Evolutionary conservation across 2,113 vertebrate species (phyloP).

Genomic region (Theropithecus gelada): DNA sequence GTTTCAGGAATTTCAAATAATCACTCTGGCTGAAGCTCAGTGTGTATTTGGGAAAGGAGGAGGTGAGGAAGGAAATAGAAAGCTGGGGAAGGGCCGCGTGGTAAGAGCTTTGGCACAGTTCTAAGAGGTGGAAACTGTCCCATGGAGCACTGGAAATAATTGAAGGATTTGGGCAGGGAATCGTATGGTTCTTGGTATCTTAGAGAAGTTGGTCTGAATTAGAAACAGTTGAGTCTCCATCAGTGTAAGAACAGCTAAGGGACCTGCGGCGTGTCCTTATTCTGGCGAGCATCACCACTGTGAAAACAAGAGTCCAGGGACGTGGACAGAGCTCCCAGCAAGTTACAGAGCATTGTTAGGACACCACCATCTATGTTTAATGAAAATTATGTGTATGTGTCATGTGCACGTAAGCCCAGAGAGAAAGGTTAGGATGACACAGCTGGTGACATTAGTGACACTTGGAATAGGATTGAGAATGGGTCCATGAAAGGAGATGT

Average conservation of each 20-base stretch:
- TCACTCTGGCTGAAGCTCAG: neutral
- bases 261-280: neutral
- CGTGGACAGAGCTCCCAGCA: neutral
- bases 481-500: neutral
- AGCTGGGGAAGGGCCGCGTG: rapidly evolving
- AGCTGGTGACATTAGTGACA: neutral
- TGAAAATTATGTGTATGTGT: neutral
- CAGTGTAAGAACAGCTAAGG: neutral
- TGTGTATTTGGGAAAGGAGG: neutral
- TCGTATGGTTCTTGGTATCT: neutral
- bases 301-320: neutral
- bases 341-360: neutral
- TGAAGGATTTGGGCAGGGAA: neutral
- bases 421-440: neutral
- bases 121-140: neutral
- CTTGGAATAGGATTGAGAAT: neutral
- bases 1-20: neutral
- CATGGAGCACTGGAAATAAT: neutral
- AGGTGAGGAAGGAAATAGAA: neutral
- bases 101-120: neutral
- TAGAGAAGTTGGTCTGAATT: neutral
- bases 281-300: neutral
- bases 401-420: neutral
- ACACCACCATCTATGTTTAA: neutral
- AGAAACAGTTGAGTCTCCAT: neutral